phyloP scores from a whole-genome alignment of 1,140 invertebrate genomes.

The Thaumatotibia leucotreta region DNA sequence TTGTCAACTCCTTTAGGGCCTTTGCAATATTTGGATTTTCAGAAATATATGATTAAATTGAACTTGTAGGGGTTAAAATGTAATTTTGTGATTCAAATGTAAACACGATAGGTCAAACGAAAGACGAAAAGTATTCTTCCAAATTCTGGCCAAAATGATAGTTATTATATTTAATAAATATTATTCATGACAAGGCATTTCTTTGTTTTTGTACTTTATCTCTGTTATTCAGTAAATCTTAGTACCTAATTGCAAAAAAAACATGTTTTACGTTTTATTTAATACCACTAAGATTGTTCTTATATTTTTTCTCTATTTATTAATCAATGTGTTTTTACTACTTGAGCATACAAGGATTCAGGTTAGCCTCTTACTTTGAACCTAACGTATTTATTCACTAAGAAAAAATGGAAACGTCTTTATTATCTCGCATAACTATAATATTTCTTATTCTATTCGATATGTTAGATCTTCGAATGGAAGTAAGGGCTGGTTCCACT shows the following conservation, averaged over 20 bases:
- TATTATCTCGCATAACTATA: no score
- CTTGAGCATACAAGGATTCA: background rate
- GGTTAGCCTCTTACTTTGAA: background rate
- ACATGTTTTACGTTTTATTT: no score
- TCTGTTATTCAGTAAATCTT: background rate
- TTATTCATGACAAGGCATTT: conserved; percentile 35
- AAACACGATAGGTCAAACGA: conserved; percentile 31
- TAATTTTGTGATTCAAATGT: conserved; percentile 21
- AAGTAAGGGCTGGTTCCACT: no score
- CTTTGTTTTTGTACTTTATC: conserved; percentile 22
- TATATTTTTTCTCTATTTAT: no score
- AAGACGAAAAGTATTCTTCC: conserved; percentile 58
- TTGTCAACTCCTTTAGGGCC: background rate
- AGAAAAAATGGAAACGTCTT: no score
- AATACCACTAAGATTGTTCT: no score
- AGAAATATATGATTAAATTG: background rate
- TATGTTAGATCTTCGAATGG: no score
- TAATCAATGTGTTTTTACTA: no score
- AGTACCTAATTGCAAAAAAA: background rate
- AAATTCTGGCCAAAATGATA: conserved; percentile 65
- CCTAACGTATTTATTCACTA: no score
- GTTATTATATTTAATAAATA: conserved; percentile 63
- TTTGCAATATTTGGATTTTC: background rate
- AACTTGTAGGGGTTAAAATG: background rate
- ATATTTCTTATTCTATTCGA: no score